Base-by-base conservation (phyloP, 1,140 invertebrate species). In the Panagrolaimus sp. region DNA sequence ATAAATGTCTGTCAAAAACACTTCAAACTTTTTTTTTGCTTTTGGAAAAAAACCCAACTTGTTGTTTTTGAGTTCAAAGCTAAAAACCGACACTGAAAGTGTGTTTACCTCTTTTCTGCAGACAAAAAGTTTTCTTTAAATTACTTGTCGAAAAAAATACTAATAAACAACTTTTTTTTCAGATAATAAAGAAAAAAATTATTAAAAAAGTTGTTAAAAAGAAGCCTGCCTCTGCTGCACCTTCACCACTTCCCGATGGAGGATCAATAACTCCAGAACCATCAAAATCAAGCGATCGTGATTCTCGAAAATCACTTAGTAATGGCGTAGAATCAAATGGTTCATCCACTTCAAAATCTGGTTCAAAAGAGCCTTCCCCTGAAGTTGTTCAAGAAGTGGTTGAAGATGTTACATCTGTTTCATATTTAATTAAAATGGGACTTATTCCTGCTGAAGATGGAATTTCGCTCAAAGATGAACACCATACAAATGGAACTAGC, bases 301-400 rank as follows among this genome's bases (percentile, higher is more conserved):
- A 57, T n/a, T 57, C 51, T 11, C 51, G 20, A 5, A 27, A 20
- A 27, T 27, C 31, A 2, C 31, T 38, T 2, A 38, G 31, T 38
- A 38, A 38, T 38, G 31, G 31, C 2, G 31, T 27, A 11, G 51
- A 20, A 20, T 25, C 51, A 57, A 57, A 57, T 57, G 51, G 51
- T 57, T 20, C 27, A 20, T n/a, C n/a, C n/a, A 57, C 20, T 11
- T 20, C 20, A 25, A 27, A 25, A 25, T 38, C 27, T 38, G 31
- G 25, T 11, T 20, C 23, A 42, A 70, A 70, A 62, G 68, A 70
- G 23, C 20, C 5, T 66, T 68, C 68, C 27, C 67, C 67, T 13
- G 68, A 70, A 31, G 68, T 70, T 45, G 65, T 70, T 13, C 65
- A 68, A 61, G 68, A 70, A 62, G 47, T 70, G 9, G 45, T 53